Percentiles rank a stretch among this genome's conserved stretches.
Conservation (phyloP, 2,888 invertebrate genomes). For the Acanthoscelides obtectus region DNA sequence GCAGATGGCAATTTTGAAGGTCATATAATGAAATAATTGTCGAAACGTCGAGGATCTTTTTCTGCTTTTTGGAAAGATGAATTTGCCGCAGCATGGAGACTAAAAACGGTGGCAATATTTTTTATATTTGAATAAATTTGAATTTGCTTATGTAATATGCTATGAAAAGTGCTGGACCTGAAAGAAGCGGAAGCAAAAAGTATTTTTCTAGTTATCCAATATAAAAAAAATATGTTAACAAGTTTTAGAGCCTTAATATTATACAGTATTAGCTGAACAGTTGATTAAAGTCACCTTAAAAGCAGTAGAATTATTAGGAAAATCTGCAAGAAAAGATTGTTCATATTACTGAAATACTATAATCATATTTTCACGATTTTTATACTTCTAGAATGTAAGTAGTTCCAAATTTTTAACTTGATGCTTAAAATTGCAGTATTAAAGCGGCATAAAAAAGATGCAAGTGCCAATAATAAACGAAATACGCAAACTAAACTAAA, state of each 20-base stretch:
- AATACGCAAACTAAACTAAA: background rate
- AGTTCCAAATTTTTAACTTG: background rate
- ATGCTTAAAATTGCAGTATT: background rate
- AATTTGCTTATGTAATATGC: background rate
- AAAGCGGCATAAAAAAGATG: background rate
- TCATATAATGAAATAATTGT: background rate
- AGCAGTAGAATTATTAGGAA: conserved; percentile 14
- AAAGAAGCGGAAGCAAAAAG: background rate
- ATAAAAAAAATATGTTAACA: conserved; percentile 10
- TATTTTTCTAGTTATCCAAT: conserved; percentile 7
- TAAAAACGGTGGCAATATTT: too few species aligned
- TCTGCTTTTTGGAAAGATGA: too few species aligned
- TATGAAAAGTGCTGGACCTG: background rate
- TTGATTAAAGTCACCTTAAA: conserved; percentile 24
- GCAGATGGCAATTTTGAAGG: background rate
- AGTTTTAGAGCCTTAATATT: conserved; percentile 39
- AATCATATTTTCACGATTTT: conserved; percentile 25
- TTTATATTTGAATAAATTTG: too few species aligned
- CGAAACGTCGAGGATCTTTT: too few species aligned
- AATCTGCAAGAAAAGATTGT: conserved; percentile 13
- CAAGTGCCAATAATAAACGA: background rate
- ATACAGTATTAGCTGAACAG: conserved; percentile 39
- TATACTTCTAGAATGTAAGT: background rate
- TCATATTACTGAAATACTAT: conserved; percentile 28
- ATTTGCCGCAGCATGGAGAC: too few species aligned